Evolutionary conservation across 2,797 vertebrate genomes (phyloP), one percentile per base, ranked within the genome.

Genomic region (Hyperoplus immaculatus): DNA sequence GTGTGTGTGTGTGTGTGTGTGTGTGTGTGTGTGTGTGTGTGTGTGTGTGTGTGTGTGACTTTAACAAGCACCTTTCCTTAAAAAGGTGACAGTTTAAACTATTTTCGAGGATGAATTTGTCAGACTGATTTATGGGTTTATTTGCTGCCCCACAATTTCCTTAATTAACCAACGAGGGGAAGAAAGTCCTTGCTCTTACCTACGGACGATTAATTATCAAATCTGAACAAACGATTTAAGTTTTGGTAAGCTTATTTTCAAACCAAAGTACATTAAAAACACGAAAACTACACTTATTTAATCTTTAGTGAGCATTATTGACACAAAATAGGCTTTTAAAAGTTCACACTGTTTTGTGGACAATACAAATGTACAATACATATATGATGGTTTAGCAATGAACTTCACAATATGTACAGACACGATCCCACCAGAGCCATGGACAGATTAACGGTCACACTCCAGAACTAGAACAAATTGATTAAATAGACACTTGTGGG

Each of bases 191-290:
- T 47, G 18, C 57, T 61, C 21, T 55, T 12, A 38, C 47, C 43
- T 67, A 41, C 41, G n/a, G 41, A 41, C 62, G 6, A 47, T 61
- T 9, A 63, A 51, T 63, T 11, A 8, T 53, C 5, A 21, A 43
- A 18, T 38, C 29, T 29, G 29, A 29, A 29, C 29, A 29, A 29
- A 29, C 29, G 18, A 21, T 51, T 66, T 21, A 64, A 18, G 47
- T 64, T 18, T 60, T 6, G 49, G 5, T 14, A 51, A 50, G 46
- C n/a, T 73, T 41, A 64, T 53, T 71, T 66, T 56, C 16, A 53
- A 60, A 21, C 8, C 13, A 58, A 43, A 70, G 45, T 2, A 16
- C 43, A 0, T 46, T 8, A 60, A n/a, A 61, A 5, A 38, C 1
- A 21, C 21, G 21, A 77, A 56, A 18, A 5, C 8, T 38, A 1